Conservation (phyloP, 2,113 vertebrate species). For the Odocoileus virginianus region DNA sequence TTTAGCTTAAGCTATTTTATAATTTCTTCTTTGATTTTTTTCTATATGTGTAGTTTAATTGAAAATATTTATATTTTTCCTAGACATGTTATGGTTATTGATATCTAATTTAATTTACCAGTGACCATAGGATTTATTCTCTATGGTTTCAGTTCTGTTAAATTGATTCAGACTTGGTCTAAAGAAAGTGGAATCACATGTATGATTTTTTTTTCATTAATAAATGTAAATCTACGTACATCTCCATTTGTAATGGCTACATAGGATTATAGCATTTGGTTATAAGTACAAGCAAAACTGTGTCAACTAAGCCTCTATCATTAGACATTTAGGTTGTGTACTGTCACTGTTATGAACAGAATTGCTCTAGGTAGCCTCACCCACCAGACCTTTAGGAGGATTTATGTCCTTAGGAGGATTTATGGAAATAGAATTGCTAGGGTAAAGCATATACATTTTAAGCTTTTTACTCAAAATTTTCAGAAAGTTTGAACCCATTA, state of each 20-base stretch:
- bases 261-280: background rate
- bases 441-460: background rate
- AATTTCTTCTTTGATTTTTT: background rate
- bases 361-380: background rate
- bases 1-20: background rate
- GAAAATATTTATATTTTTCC: background rate
- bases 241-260: background rate
- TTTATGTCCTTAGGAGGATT: background rate
- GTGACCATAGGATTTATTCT: background rate
- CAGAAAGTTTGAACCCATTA: background rate
- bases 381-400: background rate
- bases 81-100: background rate
- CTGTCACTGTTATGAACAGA: background rate
- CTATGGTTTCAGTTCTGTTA: background rate
- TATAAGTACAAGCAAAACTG: background rate
- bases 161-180: background rate
- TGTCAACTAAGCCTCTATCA: background rate
- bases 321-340: background rate
- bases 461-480: background rate
- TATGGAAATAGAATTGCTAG: background rate
- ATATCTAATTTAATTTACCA: background rate
- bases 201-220: background rate
- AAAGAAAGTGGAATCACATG: background rate
- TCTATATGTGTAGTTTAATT: background rate
- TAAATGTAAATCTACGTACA: background rate